Percentiles rank a stretch among this genome's conserved stretches.
phyloP scores from a whole-genome alignment of 2,113 vertebrate genomes.

The Mobula hypostoma region DNA sequence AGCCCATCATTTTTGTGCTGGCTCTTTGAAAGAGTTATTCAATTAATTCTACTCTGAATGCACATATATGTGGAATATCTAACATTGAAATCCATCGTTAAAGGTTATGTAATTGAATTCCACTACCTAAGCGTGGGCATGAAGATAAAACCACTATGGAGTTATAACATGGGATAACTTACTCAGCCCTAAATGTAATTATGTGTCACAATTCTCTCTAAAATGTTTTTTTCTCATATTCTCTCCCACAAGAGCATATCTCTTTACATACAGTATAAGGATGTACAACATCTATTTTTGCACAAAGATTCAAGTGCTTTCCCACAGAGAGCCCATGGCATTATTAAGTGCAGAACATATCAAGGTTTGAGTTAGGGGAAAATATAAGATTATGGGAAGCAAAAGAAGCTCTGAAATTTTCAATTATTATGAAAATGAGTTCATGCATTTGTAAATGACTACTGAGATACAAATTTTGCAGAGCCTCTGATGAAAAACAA shows the following conservation, averaged over 20 bases:
- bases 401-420: background rate
- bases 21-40: background rate
- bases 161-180: too few relatives aligned
- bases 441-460: too few relatives aligned
- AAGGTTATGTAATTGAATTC: too few relatives aligned
- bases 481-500: background rate
- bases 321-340: background rate
- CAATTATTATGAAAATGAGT: background rate
- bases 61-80: background rate
- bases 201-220: background rate
- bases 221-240: background rate
- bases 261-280: background rate
- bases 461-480: too few relatives aligned
- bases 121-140: background rate
- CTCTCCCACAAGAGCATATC: background rate
- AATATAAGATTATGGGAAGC: background rate
- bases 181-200: background rate
- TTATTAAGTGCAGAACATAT: background rate
- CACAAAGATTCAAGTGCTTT: background rate
- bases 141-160: background rate
- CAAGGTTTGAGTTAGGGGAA: background rate
- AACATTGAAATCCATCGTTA: background rate
- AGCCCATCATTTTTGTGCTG: background rate
- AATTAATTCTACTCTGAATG: background rate
- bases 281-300: background rate